phyloP scores from a whole-genome alignment of 2,888 invertebrate species.

The Acleris cristana region DNA sequence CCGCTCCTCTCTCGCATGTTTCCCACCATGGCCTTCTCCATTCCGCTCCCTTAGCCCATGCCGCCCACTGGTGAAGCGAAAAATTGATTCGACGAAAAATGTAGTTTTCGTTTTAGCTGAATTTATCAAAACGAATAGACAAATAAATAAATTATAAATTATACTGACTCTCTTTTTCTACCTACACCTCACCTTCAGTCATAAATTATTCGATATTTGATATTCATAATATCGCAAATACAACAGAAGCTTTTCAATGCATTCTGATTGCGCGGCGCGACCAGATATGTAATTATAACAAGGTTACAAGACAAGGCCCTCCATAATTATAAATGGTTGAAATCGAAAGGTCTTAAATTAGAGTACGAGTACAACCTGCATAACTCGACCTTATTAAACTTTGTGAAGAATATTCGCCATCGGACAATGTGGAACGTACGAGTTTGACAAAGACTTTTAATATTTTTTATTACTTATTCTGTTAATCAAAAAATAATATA shows the following conservation, averaged over 20 bases:
- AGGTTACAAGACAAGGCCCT: constrained; percentile 25
- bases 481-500: too few relatives aligned
- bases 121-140: constrained; percentile 71
- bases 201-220: constrained; percentile 4
- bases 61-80: constrained; percentile 61
- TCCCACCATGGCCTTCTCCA: constrained; percentile 51
- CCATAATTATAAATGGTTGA: constrained; percentile 25
- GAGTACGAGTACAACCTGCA: not conserved
- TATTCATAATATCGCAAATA: constrained; percentile 25
- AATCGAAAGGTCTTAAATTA: constrained; percentile 19
- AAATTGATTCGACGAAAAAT: constrained; percentile 60
- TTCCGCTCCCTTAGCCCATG: constrained; percentile 44
- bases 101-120: constrained; percentile 73
- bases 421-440: too few relatives aligned
- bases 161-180: not conserved
- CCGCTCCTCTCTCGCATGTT: constrained; percentile 56
- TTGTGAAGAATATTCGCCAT: too few relatives aligned
- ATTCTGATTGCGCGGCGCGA: constrained; percentile 17
- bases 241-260: constrained; percentile 29
- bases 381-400: too few relatives aligned
- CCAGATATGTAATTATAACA: constrained; percentile 32
- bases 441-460: too few relatives aligned
- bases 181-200: not conserved
- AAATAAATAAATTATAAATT: constrained; percentile 56
- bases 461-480: too few relatives aligned